These are phyloP conservation scores for Pteruthius melanotis DNA, from an alignment of 2,113 vertebrate genomes.

Conservation along the genomic window DNA sequence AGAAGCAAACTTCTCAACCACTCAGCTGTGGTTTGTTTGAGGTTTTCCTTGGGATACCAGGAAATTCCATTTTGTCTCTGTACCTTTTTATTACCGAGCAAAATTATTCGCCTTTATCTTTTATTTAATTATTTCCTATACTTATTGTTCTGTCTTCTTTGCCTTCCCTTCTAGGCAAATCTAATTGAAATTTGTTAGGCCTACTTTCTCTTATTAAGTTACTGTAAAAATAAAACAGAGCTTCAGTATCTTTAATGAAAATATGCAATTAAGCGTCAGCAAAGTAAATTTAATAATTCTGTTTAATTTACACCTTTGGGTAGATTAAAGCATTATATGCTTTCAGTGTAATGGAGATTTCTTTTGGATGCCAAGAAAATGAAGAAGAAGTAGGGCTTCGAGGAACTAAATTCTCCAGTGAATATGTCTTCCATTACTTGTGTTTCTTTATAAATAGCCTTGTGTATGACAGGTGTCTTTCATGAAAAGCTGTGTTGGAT, in stretches of 20 bases:
- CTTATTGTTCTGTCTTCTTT: neutral
- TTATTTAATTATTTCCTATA: neutral
- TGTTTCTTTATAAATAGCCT: neutral
- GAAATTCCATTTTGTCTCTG: neutral
- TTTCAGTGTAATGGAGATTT: neutral
- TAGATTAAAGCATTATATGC: neutral
- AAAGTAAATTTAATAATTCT: neutral
- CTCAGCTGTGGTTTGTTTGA: neutral
- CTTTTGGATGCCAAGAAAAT: neutral
- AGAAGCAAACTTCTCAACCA: neutral
- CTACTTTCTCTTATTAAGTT: neutral
- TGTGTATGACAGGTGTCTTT: neutral
- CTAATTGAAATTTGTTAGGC: neutral
- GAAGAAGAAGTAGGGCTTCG: neutral
- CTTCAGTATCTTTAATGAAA: neutral
- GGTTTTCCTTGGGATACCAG: neutral
- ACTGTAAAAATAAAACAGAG: slow-evolving; percentile 1
- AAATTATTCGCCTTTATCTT: neutral
- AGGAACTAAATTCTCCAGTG: neutral
- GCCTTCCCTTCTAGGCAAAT: neutral
- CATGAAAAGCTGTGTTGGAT: neutral
- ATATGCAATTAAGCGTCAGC: neutral
- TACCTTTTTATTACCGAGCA: neutral
- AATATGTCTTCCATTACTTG: neutral
- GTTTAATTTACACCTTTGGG: neutral